Base-by-base conservation (phyloP, 2,113 vertebrate genomes). In the Sterrhoptilus dennistouni region DNA sequence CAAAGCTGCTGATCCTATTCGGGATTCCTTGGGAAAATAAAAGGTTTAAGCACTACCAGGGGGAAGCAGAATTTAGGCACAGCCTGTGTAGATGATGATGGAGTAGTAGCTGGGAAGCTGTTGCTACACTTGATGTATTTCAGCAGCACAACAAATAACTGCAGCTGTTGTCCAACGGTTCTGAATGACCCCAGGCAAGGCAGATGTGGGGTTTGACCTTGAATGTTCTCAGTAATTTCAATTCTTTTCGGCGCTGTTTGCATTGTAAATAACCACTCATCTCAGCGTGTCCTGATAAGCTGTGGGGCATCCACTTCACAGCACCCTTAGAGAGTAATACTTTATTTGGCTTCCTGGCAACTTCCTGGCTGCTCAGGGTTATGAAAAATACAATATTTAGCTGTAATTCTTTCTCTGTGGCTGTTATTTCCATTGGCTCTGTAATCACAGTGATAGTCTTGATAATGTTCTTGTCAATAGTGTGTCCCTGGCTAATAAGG, bases 1-100 rank as follows among this genome's bases (percentile, higher is more conserved):
- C 2, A 0, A 29, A 63, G 42, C 42, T 16, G 25, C 44, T 6
- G 0, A 13, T 63, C 15, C 69, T 4, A 0, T 3, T 25, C 16
- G 33, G 21, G 16, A 16, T 82, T 75, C 28, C 44, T 28, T 5
- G 35, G 53, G 70, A 60, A 90, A 85, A 64, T 2, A 28, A 76
- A 76, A 76, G 9, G 44, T 36, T 44, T 40, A 3, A 36, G 18
- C 21, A 9, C 33, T 9, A 7, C 27, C 19, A 8, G 24, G 15
- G 45, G 31, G 6, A 36, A 54, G 60, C 75, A 36, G 77, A 61
- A 75, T 69, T 66, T 20, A 47, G 66, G 60, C 65, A 12, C 38
- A 4, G 44, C 13, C 24, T 21, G 31, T 25, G 21, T 2, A 12
- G 50, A 5, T 19, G 25, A 3, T 8, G 44, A 29, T 24, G 53